These are phyloP conservation scores for Peromyscus leucopus DNA, from an alignment of 2,113 vertebrate genomes.

Conservation along the genomic window DNA sequence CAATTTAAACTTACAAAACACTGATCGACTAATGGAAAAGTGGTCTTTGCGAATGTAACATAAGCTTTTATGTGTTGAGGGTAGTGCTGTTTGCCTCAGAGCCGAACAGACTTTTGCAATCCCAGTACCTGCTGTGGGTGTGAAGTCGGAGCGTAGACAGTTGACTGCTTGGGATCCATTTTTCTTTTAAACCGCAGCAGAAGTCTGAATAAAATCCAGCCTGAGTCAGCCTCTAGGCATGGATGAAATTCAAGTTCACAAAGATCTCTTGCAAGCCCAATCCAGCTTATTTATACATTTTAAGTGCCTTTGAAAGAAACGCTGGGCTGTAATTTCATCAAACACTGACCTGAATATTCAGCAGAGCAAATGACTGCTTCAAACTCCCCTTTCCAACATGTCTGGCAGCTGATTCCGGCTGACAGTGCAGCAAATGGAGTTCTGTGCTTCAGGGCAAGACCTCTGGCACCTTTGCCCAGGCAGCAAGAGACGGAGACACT, in stretches of 20 bases:
- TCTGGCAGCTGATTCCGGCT: not conserved
- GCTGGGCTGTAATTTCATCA: constrained; percentile 36
- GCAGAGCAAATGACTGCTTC: not conserved
- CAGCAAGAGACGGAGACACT: not conserved
- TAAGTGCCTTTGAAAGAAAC: constrained; percentile 64
- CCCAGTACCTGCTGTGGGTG: not conserved
- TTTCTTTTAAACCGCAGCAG: constrained; percentile 36
- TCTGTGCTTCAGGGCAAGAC: not conserved
- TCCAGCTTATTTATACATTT: constrained; percentile 71
- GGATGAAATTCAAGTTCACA: constrained; percentile 67
- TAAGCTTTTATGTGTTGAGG: not conserved
- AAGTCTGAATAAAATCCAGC: constrained; percentile 62
- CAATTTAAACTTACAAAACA: not conserved
- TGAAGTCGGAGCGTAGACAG: not conserved
- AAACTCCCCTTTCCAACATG: not conserved
- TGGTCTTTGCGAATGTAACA: not conserved
- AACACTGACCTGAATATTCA: constrained; percentile 46
- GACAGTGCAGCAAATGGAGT: not conserved
- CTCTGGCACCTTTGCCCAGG: not conserved
- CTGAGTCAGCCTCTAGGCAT: constrained; percentile 61
- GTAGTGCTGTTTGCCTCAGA: constrained; percentile 13
- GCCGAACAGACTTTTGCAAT: constrained; percentile 24
- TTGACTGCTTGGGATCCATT: constrained; percentile 25
- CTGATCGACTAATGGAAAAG: not conserved
- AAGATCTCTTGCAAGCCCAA: constrained; percentile 59